These are phyloP conservation scores for Atherix ibis DNA, from an alignment of 2,888 invertebrate genomes.

Conservation along the genomic window DNA sequence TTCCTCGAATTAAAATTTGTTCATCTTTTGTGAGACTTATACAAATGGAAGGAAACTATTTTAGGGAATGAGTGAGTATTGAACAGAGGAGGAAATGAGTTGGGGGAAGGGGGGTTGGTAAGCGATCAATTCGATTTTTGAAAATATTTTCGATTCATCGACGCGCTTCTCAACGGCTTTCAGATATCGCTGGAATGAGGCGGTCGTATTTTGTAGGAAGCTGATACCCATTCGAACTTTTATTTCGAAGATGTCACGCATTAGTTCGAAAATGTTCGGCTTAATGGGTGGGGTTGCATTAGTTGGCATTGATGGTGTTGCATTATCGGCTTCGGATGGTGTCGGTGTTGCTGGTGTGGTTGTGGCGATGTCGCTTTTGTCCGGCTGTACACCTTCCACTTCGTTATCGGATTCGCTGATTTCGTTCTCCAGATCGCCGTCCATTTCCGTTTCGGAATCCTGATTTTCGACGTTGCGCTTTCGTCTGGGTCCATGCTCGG, in stretches of 20 bases:
- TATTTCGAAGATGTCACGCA: slow-evolving; percentile 48
- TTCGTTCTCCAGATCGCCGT: slow-evolving; percentile 23
- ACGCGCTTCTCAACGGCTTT: slow-evolving; percentile 37
- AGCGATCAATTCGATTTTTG: no score
- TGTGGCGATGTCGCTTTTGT: slow-evolving; percentile 1
- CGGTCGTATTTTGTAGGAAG: slow-evolving; percentile 49
- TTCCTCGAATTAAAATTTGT: no score
- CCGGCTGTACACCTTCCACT: slow-evolving; percentile 26
- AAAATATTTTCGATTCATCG: slow-evolving; percentile 9
- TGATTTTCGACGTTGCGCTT: no score
- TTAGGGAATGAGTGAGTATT: no score
- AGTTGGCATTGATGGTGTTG: slow-evolving; percentile 7
- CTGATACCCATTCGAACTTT: slow-evolving; percentile 52
- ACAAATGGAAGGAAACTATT: no score
- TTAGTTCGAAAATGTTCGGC: slow-evolving; percentile 32
- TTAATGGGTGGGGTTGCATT: slow-evolving; percentile 8
- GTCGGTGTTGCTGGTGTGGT: not conserved
- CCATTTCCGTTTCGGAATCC: slow-evolving; percentile 7
- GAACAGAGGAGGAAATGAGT: no score
- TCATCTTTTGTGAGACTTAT: no score
- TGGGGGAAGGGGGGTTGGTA: no score
- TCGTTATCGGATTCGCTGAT: slow-evolving; percentile 36
- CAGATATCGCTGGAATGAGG: slow-evolving; percentile 47
- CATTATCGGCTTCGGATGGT: not conserved
- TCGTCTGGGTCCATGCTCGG: slow-evolving; percentile 46